phyloP scores from a whole-genome alignment of 1,140 invertebrate genomes.

The Radopholus similis region DNA sequence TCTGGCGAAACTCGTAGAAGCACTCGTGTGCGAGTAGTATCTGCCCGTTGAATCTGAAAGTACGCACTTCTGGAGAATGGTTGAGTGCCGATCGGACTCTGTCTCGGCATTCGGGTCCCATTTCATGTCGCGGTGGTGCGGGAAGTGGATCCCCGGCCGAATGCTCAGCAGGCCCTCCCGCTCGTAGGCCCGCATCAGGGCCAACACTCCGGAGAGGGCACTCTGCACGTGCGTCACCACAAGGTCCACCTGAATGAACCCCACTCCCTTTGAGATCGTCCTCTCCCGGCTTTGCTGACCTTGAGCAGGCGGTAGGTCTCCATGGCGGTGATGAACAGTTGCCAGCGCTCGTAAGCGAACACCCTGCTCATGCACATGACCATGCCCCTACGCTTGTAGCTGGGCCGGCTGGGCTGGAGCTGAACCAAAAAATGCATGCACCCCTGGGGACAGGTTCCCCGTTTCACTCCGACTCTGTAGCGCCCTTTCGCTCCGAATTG shows the following conservation, averaged over 20 bases:
- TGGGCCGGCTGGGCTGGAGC: constrained; percentile 7
- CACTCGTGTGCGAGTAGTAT: constrained; percentile 26
- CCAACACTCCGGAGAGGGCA: constrained; percentile 8
- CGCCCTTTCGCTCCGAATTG: background rate
- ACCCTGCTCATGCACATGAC: constrained; percentile 33
- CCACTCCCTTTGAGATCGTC: background rate
- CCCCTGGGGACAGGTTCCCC: background rate
- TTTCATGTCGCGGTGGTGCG: constrained; percentile 16
- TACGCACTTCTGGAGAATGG: background rate
- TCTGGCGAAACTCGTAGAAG: constrained; percentile 37
- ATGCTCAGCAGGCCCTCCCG: constrained; percentile 22
- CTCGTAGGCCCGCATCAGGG: constrained; percentile 24
- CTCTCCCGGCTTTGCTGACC: background rate
- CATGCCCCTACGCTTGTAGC: constrained; percentile 1
- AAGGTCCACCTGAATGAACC: constrained; percentile 18
- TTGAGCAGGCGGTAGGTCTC: constrained; percentile 23
- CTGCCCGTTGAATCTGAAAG: constrained; percentile 21
- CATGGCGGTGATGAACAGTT: constrained; percentile 21
- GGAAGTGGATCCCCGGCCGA: constrained; percentile 25
- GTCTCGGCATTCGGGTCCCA: constrained; percentile 31
- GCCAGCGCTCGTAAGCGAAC: constrained; percentile 26
- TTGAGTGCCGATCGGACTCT: constrained; percentile 3
- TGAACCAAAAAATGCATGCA: background rate
- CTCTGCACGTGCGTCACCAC: constrained; percentile 27
- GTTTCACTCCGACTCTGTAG: background rate